Evolutionary conservation across 2,113 vertebrate species (phyloP), one percentile per base, ranked within the genome.

Genomic region (Phrynosoma blainvillii): DNA sequence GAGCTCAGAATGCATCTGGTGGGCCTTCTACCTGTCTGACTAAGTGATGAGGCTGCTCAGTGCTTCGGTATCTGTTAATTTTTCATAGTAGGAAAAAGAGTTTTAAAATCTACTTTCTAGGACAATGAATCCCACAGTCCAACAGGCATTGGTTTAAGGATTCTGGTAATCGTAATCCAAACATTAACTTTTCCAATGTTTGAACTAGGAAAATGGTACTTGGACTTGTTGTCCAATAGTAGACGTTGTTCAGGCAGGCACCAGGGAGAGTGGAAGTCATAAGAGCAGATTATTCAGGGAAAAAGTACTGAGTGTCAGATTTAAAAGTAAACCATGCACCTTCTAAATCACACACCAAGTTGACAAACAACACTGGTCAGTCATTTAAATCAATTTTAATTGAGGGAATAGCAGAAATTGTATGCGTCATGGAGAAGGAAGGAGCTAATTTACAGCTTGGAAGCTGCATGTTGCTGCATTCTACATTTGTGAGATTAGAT

Each of bases 291-390:
- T 0, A 52, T 56, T 32, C 76, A 1, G 1, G 81, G 78, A 36
- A 36, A 70, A 79, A 82, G 56, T n/a, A 23, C 18, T 81, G 68
- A 86, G 25, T 68, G 25, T 71, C 77, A 8, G n/a, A 36, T 92
- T 90, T 80, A 27, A 5, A 23, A 83, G 68, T 71, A 93, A 65
- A 27, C 52, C 36, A 70, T 68, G 87, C 12, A 78, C 76, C 75
- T 30, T 52, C 25, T 68, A 54, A 89, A 84, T 68, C 23, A 27
- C 14, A 11, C 40, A 2, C 62, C 1, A 0, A 84, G 71, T 77
- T 76, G 56, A 80, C 82, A 82, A 85, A 65, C 1, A n/a, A 5
- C 56, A 71, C 82, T 0, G 0, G 47, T 36, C 62, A 21, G 80
- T 71, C 68, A 18, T 79, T 88, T 70, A 5, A 88, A 73, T 54